Percentiles rank a stretch among this genome's conserved stretches.
Evolutionary conservation across 2,888 invertebrate genomes (phyloP).

Genomic region (Eilema sororculum): DNA sequence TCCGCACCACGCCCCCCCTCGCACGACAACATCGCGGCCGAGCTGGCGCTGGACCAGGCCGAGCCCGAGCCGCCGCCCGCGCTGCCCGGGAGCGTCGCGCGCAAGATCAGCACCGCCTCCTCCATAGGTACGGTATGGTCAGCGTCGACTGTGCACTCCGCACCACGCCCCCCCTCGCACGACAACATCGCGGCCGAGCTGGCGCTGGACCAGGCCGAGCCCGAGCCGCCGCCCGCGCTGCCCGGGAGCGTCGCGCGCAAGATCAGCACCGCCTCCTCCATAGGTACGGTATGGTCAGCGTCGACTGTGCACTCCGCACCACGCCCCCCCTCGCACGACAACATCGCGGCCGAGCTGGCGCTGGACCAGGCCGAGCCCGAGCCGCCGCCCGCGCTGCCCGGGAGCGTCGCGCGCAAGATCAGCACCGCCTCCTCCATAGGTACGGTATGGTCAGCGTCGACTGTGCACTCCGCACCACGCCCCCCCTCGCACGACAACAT

Average conservation of each 20-base stretch:
- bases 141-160: slow-evolving; percentile 34
- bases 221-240: slow-evolving; percentile 40
- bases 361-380: slow-evolving; percentile 62
- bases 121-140: slow-evolving; percentile 64
- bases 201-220: slow-evolving; percentile 65
- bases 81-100: slow-evolving; percentile 54
- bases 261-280: slow-evolving; percentile 82
- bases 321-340: slow-evolving; percentile 83
- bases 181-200: slow-evolving; percentile 80
- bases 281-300: slow-evolving; percentile 51
- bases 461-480: slow-evolving; percentile 72
- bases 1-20: slow-evolving; percentile 82
- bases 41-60: slow-evolving; percentile 69
- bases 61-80: slow-evolving; percentile 46
- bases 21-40: slow-evolving; percentile 80
- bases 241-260: slow-evolving; percentile 65
- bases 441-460: slow-evolving; percentile 20
- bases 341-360: slow-evolving; percentile 78
- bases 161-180: slow-evolving; percentile 83
- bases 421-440: slow-evolving; percentile 82
- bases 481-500: slow-evolving; percentile 82
- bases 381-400: slow-evolving; percentile 43
- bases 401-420: slow-evolving; percentile 69
- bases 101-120: slow-evolving; percentile 83
- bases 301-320: slow-evolving; percentile 59